Evolutionary conservation across 2,113 vertebrate species (phyloP).

Genomic region (Pteruthius melanotis): DNA sequence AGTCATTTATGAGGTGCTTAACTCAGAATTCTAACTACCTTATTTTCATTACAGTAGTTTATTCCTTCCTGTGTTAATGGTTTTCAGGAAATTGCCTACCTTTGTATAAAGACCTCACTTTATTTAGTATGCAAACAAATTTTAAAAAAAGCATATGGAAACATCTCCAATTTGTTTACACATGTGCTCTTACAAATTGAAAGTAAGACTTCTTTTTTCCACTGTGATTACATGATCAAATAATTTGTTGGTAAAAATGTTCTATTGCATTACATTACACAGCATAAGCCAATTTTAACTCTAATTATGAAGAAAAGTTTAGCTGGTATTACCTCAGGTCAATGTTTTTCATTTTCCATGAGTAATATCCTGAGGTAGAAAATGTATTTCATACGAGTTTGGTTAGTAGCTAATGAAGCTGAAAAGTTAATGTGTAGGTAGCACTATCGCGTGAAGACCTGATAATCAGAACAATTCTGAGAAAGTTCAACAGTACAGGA

Average conservation of each 20-base stretch:
- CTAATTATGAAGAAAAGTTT: neutral
- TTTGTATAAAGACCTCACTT: neutral
- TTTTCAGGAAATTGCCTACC: neutral
- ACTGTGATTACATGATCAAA: neutral
- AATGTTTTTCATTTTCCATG: neutral
- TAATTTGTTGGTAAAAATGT: neutral
- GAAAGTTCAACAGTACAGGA: neutral
- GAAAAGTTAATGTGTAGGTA: neutral
- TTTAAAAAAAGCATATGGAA: neutral
- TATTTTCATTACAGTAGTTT: neutral
- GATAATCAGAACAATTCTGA: neutral
- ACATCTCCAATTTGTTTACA: neutral
- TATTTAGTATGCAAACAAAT: neutral
- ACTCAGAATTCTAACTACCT: neutral
- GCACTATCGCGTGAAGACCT: neutral
- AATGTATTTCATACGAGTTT: neutral
- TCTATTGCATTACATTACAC: neutral
- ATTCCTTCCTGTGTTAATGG: neutral
- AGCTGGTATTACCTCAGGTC: neutral
- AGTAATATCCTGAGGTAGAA: neutral
- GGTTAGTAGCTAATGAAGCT: neutral
- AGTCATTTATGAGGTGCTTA: neutral
- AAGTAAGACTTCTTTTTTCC: neutral
- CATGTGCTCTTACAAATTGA: neutral
- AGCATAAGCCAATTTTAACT: neutral